phyloP scores from a whole-genome alignment of 2,888 invertebrate species.

The Oxycera nigricornis region DNA sequence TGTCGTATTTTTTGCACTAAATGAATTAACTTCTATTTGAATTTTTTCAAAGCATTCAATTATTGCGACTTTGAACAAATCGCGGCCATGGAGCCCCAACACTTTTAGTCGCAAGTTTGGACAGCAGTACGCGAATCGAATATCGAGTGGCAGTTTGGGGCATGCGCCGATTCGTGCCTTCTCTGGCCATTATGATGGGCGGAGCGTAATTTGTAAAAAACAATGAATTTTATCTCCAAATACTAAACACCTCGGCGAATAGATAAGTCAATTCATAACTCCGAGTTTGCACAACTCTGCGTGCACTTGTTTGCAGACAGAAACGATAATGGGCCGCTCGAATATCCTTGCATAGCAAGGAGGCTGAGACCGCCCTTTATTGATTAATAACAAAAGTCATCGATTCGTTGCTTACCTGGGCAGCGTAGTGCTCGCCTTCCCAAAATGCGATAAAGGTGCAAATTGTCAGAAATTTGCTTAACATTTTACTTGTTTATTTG shows the following conservation, averaged over 20 bases:
- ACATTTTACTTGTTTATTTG: background rate
- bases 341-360: background rate
- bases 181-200: conserved; percentile 4
- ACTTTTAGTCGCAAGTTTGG: background rate
- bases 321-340: background rate
- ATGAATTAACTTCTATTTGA: too few species aligned
- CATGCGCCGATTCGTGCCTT: conserved; percentile 6
- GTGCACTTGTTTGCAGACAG: too few species aligned
- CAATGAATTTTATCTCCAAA: too few species aligned
- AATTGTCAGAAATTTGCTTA: background rate
- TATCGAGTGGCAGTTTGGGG: conserved; percentile 13
- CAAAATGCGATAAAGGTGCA: background rate
- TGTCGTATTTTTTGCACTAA: too few species aligned
- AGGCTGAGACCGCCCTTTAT: background rate
- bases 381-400: background rate
- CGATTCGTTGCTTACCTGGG: conserved; percentile 14
- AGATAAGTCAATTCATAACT: too few species aligned
- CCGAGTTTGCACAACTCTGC: too few species aligned
- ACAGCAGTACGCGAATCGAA: too few species aligned
- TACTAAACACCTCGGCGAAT: background rate
- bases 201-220: too few species aligned
- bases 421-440: background rate
- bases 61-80: too few species aligned
- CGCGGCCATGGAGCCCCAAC: background rate
- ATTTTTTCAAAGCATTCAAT: too few species aligned